Conservation (phyloP, 2,797 vertebrate genomes). For the Siniperca undulata region DNA sequence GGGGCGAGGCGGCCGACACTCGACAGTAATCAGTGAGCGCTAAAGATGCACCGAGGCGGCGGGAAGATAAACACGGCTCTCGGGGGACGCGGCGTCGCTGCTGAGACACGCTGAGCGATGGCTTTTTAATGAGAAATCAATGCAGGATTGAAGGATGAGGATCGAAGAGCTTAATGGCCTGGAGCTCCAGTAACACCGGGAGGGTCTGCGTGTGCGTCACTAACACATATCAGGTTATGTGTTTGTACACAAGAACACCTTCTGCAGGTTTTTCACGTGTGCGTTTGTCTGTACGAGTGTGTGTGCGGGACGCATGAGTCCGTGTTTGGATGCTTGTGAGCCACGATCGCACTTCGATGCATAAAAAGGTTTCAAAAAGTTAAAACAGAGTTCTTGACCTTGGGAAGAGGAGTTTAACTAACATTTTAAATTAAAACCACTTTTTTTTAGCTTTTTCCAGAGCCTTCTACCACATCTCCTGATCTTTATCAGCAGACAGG, state of each 20-base stretch:
- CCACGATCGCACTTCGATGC: too few relatives aligned
- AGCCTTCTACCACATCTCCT: too few relatives aligned
- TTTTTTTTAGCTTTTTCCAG: too few relatives aligned
- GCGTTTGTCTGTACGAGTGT: neutral
- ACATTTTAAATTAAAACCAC: too few relatives aligned
- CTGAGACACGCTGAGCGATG: conserved; percentile 65
- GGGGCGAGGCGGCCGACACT: neutral
- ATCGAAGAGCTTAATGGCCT: conserved; percentile 51
- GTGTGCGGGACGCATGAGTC: too few relatives aligned
- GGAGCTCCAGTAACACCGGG: neutral
- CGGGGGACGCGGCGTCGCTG: conserved; percentile 19
- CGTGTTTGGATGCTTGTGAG: neutral
- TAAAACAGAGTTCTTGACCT: too few relatives aligned
- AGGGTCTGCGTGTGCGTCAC: neutral
- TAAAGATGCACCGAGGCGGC: conserved; percentile 28
- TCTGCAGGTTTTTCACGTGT: too few relatives aligned
- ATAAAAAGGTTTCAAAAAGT: too few relatives aligned
- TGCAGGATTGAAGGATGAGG: conserved; percentile 61
- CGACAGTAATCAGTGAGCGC: conserved; percentile 39
- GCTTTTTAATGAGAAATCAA: conserved; percentile 76
- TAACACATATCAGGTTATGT: too few relatives aligned
- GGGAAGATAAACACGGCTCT: conserved; percentile 63
- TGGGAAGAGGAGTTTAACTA: too few relatives aligned
- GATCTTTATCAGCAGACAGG: too few relatives aligned
- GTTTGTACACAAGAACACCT: neutral